phyloP scores from a whole-genome alignment of 2,888 invertebrate species.

The Resseliella maxima region DNA sequence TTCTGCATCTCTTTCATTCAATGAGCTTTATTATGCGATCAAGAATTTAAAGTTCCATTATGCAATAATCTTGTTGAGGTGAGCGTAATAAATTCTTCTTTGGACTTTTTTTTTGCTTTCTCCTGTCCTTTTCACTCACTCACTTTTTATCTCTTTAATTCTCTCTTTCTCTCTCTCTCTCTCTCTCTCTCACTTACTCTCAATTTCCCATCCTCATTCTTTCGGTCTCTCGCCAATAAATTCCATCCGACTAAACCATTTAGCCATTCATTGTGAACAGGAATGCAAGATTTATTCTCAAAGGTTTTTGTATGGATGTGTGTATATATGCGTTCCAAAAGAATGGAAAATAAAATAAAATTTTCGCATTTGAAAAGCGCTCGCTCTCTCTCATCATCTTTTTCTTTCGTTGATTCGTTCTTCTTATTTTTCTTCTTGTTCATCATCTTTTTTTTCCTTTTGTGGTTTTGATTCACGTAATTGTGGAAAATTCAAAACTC shows the following conservation, averaged over 20 bases:
- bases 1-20: neutral
- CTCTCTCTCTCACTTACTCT: too few species aligned
- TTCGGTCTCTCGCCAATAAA: conserved; percentile 11
- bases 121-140: too few species aligned
- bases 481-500: conserved; percentile 41
- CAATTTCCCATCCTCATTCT: too few species aligned
- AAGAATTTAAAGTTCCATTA: conserved; percentile 34
- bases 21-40: conserved; percentile 19
- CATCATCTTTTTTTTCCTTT: neutral
- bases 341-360: neutral
- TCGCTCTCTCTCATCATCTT: too few species aligned
- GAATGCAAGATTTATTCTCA: conserved; percentile 21
- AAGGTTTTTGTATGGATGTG: neutral
- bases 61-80: conserved; percentile 7
- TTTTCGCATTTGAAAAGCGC: conserved; percentile 25
- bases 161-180: too few species aligned
- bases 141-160: too few species aligned
- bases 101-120: neutral
- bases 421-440: too few species aligned
- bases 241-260: conserved; percentile 17
- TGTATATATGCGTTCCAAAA: neutral
- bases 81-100: conserved; percentile 16
- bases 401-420: too few species aligned
- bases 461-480: conserved; percentile 44
- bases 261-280: conserved; percentile 12